Percentiles rank a stretch among this genome's conserved stretches.
phyloP scores from a whole-genome alignment of 1,140 invertebrate genomes.

The Pinna nobilis region DNA sequence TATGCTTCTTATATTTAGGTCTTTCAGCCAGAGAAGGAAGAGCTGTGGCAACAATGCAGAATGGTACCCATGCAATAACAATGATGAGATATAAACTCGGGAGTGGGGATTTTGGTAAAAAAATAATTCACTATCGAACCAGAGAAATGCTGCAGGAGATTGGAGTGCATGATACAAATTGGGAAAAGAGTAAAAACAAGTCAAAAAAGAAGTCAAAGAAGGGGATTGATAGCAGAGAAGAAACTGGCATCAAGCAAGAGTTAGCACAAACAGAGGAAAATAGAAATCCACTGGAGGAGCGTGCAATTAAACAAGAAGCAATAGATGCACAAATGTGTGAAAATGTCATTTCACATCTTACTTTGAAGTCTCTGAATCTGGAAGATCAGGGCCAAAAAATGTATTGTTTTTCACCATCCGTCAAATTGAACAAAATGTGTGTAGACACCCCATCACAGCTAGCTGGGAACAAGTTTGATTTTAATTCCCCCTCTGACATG shows the following conservation, averaged over 20 bases:
- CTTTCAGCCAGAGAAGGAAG: too few species aligned
- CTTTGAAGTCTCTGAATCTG: neutral
- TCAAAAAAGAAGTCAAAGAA: neutral
- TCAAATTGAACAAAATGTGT: neutral
- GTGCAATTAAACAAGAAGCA: neutral
- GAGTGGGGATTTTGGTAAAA: neutral
- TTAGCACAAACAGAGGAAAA: too few species aligned
- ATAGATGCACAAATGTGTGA: neutral
- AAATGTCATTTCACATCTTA: too few species aligned
- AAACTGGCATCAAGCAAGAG: too few species aligned
- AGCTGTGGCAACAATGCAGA: too few species aligned
- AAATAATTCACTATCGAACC: conserved; percentile 13
- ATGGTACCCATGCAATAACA: too few species aligned
- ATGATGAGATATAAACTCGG: conserved; percentile 26
- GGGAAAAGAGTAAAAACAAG: neutral
- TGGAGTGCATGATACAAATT: conserved; percentile 15
- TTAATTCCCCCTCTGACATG: neutral
- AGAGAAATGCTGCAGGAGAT: conserved; percentile 22
- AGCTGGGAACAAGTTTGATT: neutral
- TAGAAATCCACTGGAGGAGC: neutral
- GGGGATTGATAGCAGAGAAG: neutral
- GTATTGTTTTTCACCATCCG: conserved; percentile 14
- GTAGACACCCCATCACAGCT: neutral
- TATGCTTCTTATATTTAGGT: too few species aligned
- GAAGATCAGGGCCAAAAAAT: conserved; percentile 12